Conservation (phyloP, 2,113 vertebrate species). For the Chaenogobius annularis region DNA sequence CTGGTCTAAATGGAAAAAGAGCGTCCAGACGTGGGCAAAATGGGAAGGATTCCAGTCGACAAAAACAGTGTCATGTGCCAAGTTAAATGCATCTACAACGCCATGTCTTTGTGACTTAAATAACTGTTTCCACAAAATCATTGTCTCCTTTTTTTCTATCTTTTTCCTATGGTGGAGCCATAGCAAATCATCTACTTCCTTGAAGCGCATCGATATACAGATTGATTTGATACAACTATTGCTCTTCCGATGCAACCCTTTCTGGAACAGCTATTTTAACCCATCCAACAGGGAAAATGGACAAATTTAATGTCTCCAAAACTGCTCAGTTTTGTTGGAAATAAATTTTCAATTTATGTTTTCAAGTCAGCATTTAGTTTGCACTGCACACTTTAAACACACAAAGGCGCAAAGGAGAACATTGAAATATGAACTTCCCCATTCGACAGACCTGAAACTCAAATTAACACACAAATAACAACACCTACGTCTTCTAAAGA, state of each 20-base stretch:
- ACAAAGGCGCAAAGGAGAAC: too few species aligned
- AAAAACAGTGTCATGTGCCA: slow-evolving; percentile 47
- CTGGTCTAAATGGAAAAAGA: slow-evolving; percentile 38
- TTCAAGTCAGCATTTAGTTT: too few species aligned
- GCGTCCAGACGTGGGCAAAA: slow-evolving; percentile 28
- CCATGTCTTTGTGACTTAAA: slow-evolving; percentile 27
- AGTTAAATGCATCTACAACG: slow-evolving; percentile 15
- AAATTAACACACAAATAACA: background rate
- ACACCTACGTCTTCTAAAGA: background rate
- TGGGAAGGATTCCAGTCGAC: slow-evolving; percentile 33
- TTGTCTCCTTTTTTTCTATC: background rate
- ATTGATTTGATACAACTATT: background rate
- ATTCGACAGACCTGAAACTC: background rate
- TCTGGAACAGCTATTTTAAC: background rate
- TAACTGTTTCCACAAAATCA: slow-evolving; percentile 16
- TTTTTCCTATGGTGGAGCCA: background rate
- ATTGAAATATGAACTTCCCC: background rate
- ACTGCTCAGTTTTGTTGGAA: too few species aligned
- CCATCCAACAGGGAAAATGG: too few species aligned
- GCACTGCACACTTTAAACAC: too few species aligned
- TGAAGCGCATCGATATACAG: background rate
- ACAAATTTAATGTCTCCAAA: too few species aligned
- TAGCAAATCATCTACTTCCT: background rate
- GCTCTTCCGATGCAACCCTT: background rate
- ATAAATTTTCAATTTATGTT: too few species aligned